phyloP scores from a whole-genome alignment of 1,140 invertebrate genomes.

The Copidosoma floridanum region DNA sequence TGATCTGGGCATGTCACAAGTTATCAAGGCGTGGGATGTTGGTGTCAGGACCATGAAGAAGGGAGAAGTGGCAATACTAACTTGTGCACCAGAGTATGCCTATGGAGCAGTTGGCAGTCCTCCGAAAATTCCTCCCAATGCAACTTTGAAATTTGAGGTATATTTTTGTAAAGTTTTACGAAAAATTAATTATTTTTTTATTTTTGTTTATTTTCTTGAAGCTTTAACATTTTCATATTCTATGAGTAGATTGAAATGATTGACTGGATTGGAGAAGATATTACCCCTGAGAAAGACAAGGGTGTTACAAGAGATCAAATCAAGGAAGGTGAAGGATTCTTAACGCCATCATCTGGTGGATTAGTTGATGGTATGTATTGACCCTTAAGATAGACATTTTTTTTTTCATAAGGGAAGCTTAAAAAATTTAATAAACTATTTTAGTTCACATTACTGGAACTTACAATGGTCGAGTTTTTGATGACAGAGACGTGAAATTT shows the following conservation, averaged over 20 bases:
- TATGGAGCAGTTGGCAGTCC: constrained; percentile 84
- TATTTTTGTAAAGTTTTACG: constrained; percentile 15
- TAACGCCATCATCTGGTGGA: constrained; percentile 76
- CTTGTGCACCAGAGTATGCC: constrained; percentile 86
- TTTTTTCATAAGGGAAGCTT: too few relatives aligned
- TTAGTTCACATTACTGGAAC: constrained; percentile 78
- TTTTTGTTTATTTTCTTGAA: not conserved
- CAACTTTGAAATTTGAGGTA: constrained; percentile 91
- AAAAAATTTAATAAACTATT: constrained; percentile 16
- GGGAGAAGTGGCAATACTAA: constrained; percentile 82
- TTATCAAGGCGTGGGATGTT: constrained; percentile 95
- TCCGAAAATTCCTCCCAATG: constrained; percentile 86
- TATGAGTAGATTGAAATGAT: constrained; percentile 74
- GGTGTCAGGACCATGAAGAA: constrained; percentile 93
- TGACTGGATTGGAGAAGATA: constrained; percentile 82
- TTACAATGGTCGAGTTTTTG: constrained; percentile 68
- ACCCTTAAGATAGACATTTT: not conserved
- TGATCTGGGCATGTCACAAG: constrained; percentile 72
- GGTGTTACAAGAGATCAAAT: constrained; percentile 76
- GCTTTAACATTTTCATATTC: not conserved
- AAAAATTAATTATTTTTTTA: not conserved
- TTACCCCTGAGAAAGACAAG: constrained; percentile 79
- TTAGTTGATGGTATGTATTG: constrained; percentile 62
- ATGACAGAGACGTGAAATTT: constrained; percentile 80
- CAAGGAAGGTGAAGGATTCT: constrained; percentile 65